Conservation (phyloP, 2,113 vertebrate genomes). For the Caloenas nicobarica region DNA sequence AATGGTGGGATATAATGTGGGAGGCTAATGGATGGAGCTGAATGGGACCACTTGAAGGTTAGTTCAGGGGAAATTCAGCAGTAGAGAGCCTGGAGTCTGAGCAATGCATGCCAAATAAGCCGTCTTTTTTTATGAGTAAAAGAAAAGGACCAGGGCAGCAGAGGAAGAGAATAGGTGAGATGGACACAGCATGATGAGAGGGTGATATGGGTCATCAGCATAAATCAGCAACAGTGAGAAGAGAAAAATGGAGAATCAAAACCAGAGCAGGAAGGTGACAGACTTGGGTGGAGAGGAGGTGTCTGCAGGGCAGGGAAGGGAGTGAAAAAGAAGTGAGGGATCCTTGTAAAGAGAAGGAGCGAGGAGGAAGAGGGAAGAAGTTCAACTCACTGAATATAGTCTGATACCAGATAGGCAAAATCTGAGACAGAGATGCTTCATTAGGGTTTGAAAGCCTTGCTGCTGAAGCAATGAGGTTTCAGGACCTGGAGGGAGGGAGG, state of each 20-base stretch:
- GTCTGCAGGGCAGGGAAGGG: neutral
- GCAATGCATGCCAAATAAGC: neutral
- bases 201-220: neutral
- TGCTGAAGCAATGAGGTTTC: neutral
- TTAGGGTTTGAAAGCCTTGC: neutral
- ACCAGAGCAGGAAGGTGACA: neutral
- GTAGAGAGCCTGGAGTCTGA: neutral
- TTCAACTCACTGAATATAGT: neutral
- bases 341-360: neutral
- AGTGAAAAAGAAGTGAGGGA: neutral
- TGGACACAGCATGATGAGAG: neutral
- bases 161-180: neutral
- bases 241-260: conserved; percentile 2
- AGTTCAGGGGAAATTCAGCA: neutral
- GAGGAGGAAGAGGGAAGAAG: neutral
- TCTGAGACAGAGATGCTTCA: neutral
- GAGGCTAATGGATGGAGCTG: neutral
- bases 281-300: neutral
- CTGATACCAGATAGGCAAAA: neutral
- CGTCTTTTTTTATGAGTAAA: neutral
- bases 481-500: neutral
- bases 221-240: neutral
- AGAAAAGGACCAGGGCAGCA: neutral
- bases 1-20: neutral
- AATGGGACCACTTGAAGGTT: neutral